Evolutionary conservation across 1,140 invertebrate genomes (phyloP), one percentile per base, ranked within the genome.

Genomic region (Aphaenogaster ashmeadi): DNA sequence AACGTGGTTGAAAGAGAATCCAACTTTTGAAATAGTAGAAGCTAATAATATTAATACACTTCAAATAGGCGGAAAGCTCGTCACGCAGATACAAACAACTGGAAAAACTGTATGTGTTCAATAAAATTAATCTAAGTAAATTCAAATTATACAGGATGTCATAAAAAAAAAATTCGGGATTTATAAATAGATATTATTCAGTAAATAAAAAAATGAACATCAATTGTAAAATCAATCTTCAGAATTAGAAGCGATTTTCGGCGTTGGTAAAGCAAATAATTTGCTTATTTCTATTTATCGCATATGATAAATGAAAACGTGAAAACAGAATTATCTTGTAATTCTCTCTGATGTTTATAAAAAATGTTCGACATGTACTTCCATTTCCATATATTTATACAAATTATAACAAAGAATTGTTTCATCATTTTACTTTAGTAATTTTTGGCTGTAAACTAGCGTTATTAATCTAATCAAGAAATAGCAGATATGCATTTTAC

Each of bases 1-100:
- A 92, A 96, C 96, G 11, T 99, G 98, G 98, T 95, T 99, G 8
- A 97, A 97, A 93, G 97, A 97, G 84, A 97, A 99, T 97, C 98
- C 98, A 18, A 97, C 97, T 0, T 99, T 97, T 95, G 98, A 98
- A 95, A 97, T 98, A 1, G 96, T 98, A 1, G 96, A 97, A 83
- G 97, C 98, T 0, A 97, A 96, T 60, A 96, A 94, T 91, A 92
- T 92, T 47, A 96, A 92, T 92, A 95, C 94, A 66, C 89, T 92
- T 92, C 96, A 95, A 88, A 91, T 96, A 58, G 95, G 94, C 77
- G 95, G 95, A 77, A 94, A 94, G 89, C 89, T 89, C 13, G 81
- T 95, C 9, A 88, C 93, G n/a, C 86, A 94, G 18, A 93, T 95
- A 62, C 93, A 94, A 83, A 90, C 91, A 13, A 41, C 87, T 41